These are phyloP conservation scores for Clarias laeviceps DNA, from an alignment of 2,797 vertebrate species.

Conservation along the genomic window DNA sequence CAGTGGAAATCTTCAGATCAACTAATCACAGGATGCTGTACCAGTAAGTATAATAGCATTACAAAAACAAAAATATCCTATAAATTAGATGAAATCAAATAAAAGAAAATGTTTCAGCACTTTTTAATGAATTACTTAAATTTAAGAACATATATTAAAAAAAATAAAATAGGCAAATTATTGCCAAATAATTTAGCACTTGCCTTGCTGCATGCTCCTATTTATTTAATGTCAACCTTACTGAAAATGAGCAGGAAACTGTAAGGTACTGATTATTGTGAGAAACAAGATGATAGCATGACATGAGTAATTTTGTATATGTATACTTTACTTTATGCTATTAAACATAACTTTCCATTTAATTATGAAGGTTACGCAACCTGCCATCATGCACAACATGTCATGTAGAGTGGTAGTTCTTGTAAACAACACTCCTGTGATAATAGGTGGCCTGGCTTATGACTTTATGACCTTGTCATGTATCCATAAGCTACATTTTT, in stretches of 20 bases:
- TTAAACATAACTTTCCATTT: constrained; percentile 30
- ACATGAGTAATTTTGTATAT: not conserved
- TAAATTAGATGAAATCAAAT: not conserved
- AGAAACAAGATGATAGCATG: not conserved
- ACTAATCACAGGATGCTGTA: not conserved
- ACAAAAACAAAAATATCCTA: not conserved
- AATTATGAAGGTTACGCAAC: constrained; percentile 18
- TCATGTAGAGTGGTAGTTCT: not conserved
- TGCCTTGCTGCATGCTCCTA: not conserved
- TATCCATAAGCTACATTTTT: not conserved
- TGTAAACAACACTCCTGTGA: constrained; percentile 3
- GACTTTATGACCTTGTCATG: not conserved
- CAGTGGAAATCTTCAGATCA: not conserved
- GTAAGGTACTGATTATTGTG: not conserved
- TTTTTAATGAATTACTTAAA: not conserved
- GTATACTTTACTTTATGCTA: not conserved
- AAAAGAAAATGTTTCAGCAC: not conserved
- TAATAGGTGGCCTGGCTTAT: not conserved
- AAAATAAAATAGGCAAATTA: not conserved
- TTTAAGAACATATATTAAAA: not conserved
- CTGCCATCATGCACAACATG: constrained; percentile 6
- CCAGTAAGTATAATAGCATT: not conserved
- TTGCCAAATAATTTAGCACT: not conserved
- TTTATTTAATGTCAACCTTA: constrained; percentile 1
- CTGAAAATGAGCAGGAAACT: not conserved